Evolutionary conservation across 2,888 invertebrate species (phyloP), one percentile per base, ranked within the genome.

Genomic region (Eilema caniola): DNA sequence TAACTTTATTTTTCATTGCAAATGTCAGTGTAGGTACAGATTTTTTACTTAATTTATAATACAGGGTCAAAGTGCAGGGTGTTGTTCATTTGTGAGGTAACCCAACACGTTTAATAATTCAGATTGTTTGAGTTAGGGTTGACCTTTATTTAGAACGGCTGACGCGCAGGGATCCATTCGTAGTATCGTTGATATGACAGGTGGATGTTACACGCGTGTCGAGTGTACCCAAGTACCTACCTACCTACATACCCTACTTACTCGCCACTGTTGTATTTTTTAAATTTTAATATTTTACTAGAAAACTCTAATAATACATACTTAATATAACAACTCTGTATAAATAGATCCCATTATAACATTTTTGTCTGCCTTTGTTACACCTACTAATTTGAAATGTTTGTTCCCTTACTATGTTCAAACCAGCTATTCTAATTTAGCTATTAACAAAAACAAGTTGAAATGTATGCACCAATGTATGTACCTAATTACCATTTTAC

Each of bases 41-140:
- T 78, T 79, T 76, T 79, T 79, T 72, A 79, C 76, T 81, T 63
- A 64, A 73, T 75, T 74, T 78, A 74, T 76, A 75, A 79, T 79
- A 66, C 76, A 68, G 76, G 76, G 72, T 79, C 77, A 79, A 79
- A 79, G 78, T 79, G 83, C 79, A 81, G 79, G 78, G 64, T 72
- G 80, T 75, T 80, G 80, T 82, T 84, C 82, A 83, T 86, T 88
- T 83, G 76, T 78, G 83, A 83, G 79, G 78, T 83, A 74, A 77
- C 79, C 82, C 71, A 80, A 76, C 79, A 69, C 75, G 76, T 74
- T 89, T 78, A 88, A 90, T 85, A 88, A 90, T 89, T 90, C 85
- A 88, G 83, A 83, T 84, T 74, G 79, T 75, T 81, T 75, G 78
- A 77, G 79, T 83, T 84, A 81, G 82, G 82, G 84, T 76, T 84